phyloP scores from a whole-genome alignment of 1,140 invertebrate species.

The Galendromus occidentalis region DNA sequence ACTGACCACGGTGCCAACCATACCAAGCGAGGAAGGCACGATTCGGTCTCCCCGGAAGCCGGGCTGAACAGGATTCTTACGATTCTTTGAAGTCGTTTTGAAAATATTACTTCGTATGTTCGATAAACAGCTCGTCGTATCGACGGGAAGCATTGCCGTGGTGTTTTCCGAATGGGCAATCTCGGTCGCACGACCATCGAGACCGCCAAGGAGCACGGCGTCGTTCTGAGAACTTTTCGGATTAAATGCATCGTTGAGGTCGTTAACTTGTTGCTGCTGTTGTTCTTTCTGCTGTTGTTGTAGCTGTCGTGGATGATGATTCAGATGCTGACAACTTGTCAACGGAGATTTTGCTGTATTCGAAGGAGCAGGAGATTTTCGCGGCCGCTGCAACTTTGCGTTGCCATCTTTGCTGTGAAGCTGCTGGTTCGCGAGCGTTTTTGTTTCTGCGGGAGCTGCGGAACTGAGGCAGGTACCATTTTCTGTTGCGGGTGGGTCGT shows the following conservation, averaged over 20 bases:
- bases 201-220: not conserved
- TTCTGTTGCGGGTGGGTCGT: not conserved
- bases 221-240: not conserved
- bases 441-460: not conserved
- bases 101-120: slow-evolving; percentile 10
- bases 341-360: not conserved
- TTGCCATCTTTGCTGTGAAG: not conserved
- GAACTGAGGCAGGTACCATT: not conserved
- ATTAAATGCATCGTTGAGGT: not conserved
- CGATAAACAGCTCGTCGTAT: slow-evolving; percentile 8
- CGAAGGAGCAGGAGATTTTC: not conserved
- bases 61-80: slow-evolving; percentile 4
- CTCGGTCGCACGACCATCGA: not conserved
- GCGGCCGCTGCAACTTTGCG: not conserved
- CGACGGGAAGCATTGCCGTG: not conserved
- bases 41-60: not conserved
- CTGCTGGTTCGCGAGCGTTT: not conserved
- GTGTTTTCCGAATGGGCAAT: not conserved
- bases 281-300: not conserved
- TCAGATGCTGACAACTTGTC: not conserved
- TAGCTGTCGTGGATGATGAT: not conserved
- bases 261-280: not conserved
- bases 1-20: slow-evolving; percentile 8
- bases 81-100: not conserved
- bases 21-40: not conserved